Conservation (phyloP, 2,113 vertebrate genomes). For the Gymnarchus niloticus region DNA sequence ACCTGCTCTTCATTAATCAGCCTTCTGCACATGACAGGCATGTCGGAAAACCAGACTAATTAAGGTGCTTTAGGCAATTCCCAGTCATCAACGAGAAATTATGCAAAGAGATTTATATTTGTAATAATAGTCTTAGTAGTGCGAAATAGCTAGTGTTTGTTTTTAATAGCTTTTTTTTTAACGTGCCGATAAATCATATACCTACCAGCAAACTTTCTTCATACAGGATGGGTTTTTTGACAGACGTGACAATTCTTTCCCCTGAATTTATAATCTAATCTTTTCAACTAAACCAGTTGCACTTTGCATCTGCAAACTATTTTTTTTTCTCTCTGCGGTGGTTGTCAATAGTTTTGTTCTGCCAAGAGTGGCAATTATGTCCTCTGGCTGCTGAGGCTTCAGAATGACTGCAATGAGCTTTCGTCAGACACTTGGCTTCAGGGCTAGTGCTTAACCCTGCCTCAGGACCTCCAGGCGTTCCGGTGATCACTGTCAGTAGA, state of each 20-base stretch:
- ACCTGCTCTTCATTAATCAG: neutral
- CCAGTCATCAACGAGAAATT: conserved; percentile 6
- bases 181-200: conserved; percentile 8
- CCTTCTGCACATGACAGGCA: neutral
- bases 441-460: neutral
- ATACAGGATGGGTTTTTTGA: too few relatives aligned
- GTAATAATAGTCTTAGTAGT: conserved; percentile 9
- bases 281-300: neutral
- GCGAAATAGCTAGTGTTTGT: conserved; percentile 12
- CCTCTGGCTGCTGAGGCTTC: neutral
- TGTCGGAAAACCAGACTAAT: neutral
- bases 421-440: neutral
- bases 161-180: conserved; percentile 10
- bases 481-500: neutral
- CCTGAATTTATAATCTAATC: conserved; percentile 1
- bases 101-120: conserved; percentile 11
- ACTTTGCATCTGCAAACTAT: neutral
- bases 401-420: neutral
- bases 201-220: neutral
- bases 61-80: conserved; percentile 5
- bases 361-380: neutral
- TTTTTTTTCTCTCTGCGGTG: neutral
- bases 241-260: neutral
- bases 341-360: neutral
- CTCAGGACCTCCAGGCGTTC: neutral